Percentiles rank a stretch among this genome's conserved stretches.
These are phyloP conservation scores for Metaphire vulgaris DNA, from an alignment of 1,140 invertebrate genomes.

Conservation along the genomic window DNA sequence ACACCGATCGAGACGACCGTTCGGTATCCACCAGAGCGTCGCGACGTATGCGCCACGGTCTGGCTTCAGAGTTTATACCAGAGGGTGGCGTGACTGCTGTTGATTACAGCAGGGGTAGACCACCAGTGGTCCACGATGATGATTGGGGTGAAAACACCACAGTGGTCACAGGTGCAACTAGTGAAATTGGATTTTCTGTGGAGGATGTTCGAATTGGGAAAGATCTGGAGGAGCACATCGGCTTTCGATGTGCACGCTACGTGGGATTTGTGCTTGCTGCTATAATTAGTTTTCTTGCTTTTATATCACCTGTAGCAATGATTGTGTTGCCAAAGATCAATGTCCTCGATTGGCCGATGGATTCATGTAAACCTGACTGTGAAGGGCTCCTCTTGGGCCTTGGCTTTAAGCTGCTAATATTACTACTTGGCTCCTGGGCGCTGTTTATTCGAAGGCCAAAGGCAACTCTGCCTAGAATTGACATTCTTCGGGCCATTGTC, in stretches of 20 bases:
- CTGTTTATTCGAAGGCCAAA: slow-evolving; percentile 54
- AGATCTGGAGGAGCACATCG: slow-evolving; percentile 44
- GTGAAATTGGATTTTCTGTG: slow-evolving; percentile 71
- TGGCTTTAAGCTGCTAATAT: slow-evolving; percentile 80
- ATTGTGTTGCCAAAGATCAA: slow-evolving; percentile 73
- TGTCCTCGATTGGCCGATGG: slow-evolving; percentile 55
- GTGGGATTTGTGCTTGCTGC: slow-evolving; percentile 66
- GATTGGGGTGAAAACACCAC: slow-evolving; percentile 75
- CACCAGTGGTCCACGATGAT: slow-evolving; percentile 41
- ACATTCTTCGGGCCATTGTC: slow-evolving; percentile 79
- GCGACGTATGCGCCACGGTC: slow-evolving; percentile 32
- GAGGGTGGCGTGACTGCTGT: slow-evolving; percentile 33
- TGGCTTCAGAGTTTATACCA: slow-evolving; percentile 30
- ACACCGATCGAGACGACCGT: slow-evolving; percentile 15
- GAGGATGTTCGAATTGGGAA: slow-evolving; percentile 64
- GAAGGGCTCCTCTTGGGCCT: slow-evolving; percentile 82
- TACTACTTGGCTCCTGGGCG: slow-evolving; percentile 89
- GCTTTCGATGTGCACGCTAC: slow-evolving; percentile 51
- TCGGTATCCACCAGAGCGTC: slow-evolving; percentile 28
- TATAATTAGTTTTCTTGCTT: slow-evolving; percentile 70
- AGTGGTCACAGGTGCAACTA: slow-evolving; percentile 91
- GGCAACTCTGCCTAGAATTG: slow-evolving; percentile 86
- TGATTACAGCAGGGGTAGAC: slow-evolving; percentile 29
- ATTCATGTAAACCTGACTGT: slow-evolving; percentile 72
- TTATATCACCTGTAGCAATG: slow-evolving; percentile 88